Evolutionary conservation across 2,888 invertebrate species (phyloP).

Genomic region (Trypoxylon attenuatum): DNA sequence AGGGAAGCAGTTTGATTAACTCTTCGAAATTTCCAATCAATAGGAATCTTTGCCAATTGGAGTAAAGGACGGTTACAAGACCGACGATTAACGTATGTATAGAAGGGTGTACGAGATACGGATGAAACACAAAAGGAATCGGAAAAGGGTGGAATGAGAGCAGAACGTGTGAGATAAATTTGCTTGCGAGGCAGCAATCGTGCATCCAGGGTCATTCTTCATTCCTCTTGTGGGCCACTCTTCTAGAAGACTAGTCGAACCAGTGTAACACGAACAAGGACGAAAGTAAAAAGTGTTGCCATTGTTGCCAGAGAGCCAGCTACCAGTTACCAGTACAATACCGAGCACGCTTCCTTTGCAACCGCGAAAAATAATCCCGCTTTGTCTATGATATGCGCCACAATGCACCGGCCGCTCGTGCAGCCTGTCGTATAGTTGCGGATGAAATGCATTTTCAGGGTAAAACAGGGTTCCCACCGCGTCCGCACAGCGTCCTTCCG

Average conservation of each 20-base stretch:
- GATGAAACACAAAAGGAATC: no score
- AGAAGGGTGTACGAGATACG: no score
- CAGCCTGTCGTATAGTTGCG: conserved; percentile 33
- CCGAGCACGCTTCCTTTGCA: conserved; percentile 65
- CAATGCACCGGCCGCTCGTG: conserved; percentile 42
- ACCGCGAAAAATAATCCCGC: conserved; percentile 68
- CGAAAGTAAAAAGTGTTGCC: conserved; percentile 53
- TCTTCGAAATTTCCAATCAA: no score
- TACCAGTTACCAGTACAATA: conserved; percentile 56
- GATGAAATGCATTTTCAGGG: conserved; percentile 42
- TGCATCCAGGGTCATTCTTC: conserved; percentile 29
- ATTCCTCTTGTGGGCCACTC: conserved; percentile 40
- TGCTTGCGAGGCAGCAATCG: conserved; percentile 27
- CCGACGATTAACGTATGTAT: no score
- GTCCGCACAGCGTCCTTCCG: conserved; percentile 10
- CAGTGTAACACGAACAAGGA: conserved; percentile 67
- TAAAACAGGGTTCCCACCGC: conserved; percentile 31
- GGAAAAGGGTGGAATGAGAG: no score
- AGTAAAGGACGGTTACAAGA: no score
- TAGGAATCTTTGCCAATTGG: no score
- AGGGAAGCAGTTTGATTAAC: no score
- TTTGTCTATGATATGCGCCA: conserved; percentile 64
- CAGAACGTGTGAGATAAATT: conserved; percentile 15
- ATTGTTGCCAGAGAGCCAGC: conserved; percentile 60
- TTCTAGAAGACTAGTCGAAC: conserved; percentile 64